Conservation (phyloP, 1,140 invertebrate genomes). For the Chelonus insularis region DNA sequence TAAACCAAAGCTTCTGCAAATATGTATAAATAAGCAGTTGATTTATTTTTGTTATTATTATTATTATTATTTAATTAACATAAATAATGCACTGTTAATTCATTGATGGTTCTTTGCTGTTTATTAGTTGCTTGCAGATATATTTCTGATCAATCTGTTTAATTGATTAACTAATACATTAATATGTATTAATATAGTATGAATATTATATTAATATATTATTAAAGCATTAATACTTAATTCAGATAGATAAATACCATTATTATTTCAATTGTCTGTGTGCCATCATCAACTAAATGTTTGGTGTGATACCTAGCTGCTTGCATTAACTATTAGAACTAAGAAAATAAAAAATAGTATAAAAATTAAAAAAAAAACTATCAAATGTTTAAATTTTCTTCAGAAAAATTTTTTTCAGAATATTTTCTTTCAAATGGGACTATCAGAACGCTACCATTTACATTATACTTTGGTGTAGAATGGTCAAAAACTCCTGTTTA, state of each 20-base stretch:
- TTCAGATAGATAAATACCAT: not conserved
- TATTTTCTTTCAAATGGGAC: not conserved
- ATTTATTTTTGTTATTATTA: too few species aligned
- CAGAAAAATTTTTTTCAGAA: too few species aligned
- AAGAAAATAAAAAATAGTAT: not conserved
- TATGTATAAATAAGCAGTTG: too few species aligned
- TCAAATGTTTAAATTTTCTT: conserved; percentile 43
- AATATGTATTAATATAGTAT: too few species aligned
- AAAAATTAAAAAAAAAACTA: not conserved
- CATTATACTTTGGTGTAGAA: not conserved
- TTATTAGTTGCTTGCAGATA: too few species aligned
- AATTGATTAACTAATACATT: too few species aligned
- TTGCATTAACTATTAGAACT: not conserved
- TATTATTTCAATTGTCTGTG: not conserved
- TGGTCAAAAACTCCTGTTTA: not conserved
- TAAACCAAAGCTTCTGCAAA: too few species aligned
- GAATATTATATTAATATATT: too few species aligned
- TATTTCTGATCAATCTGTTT: too few species aligned
- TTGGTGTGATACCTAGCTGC: not conserved
- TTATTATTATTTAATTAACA: too few species aligned
- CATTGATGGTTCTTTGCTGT: too few species aligned
- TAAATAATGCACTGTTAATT: too few species aligned
- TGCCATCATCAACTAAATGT: not conserved
- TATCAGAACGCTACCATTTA: not conserved
- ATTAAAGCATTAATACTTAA: not conserved